Evolutionary conservation across 2,797 vertebrate species (phyloP), one percentile per base, ranked within the genome.

Genomic region (Tangara arthus): DNA sequence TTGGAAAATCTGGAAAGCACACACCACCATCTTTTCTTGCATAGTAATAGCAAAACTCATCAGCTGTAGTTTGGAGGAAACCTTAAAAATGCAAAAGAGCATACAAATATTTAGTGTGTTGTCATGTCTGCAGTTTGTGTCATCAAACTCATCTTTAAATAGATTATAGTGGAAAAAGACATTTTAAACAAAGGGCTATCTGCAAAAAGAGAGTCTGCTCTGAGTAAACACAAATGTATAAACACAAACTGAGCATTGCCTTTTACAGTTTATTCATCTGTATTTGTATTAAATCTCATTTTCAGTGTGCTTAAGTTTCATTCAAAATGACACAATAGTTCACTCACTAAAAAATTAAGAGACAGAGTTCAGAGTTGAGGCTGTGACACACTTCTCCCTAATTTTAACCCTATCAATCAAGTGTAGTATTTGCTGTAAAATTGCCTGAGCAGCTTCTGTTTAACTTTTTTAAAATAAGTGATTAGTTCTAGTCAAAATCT

Each of bases 1-100:
- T 98, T 93, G 99, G 99, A 97, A 99, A 99, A 98, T 99, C 99
- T 96, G 99, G 99, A 98, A 99, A 99, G 98, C 99, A 99, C 86
- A 98, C 96, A 56, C 98, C 98, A 91, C 97, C 98, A 80, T 99
- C 99, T 98, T 98, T 98, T 97, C 98, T 98, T 94, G 99, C 98
- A 91, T 99, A 99, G 97, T 99, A 99, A 96, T 98, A 99, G 98
- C 99, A 99, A 98, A 99, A 99, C 96, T 99, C 99, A 90, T 99
- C 99, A 94, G 99, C 99, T 92, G 99, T 99, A 60, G 99, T 99
- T 98, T 99, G 99, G 97, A 99, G 99, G 90, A 99, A 98, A 97
- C 99, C 99, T 99, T 97, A 87, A 97, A 98, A 97, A 97, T 37
- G 56, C 78, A 96, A 92, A 96, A 96, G 39, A 89, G 26, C 68